phyloP scores from a whole-genome alignment of 2,113 vertebrate genomes.

The Eurypyga helias region DNA sequence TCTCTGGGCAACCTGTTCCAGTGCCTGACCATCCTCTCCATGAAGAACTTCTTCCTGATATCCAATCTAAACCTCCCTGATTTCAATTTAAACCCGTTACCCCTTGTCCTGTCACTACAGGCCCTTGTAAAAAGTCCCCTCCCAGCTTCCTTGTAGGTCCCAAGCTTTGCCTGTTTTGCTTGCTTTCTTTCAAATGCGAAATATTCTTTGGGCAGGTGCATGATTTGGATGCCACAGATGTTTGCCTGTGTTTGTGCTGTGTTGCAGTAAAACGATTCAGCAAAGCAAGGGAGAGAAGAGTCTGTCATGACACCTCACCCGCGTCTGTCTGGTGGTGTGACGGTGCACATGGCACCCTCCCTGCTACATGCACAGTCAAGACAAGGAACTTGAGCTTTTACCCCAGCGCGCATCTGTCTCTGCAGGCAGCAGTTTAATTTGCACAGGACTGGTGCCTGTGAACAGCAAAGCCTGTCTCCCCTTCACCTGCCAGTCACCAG shows the following conservation, averaged over 20 bases:
- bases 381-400: not conserved
- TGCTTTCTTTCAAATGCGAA: not conserved
- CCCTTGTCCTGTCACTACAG: too few relatives aligned
- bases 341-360: not conserved
- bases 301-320: not conserved
- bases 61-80: too few relatives aligned
- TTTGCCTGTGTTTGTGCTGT: not conserved
- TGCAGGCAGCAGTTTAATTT: not conserved
- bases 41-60: too few relatives aligned
- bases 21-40: too few relatives aligned
- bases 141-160: too few relatives aligned
- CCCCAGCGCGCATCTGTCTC: fast-evolving
- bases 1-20: too few relatives aligned
- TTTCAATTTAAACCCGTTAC: too few relatives aligned
- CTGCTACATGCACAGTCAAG: fast-evolving
- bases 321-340: not conserved
- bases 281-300: not conserved
- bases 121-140: too few relatives aligned
- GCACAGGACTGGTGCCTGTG: not conserved
- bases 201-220: not conserved
- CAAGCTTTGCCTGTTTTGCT: not conserved
- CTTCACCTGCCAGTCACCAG: not conserved
- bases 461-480: not conserved
- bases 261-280: not conserved
- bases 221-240: not conserved